Evolutionary conservation across 2,888 invertebrate species (phyloP), one percentile per base, ranked within the genome.

Genomic region (Invenusta paracnida): DNA sequence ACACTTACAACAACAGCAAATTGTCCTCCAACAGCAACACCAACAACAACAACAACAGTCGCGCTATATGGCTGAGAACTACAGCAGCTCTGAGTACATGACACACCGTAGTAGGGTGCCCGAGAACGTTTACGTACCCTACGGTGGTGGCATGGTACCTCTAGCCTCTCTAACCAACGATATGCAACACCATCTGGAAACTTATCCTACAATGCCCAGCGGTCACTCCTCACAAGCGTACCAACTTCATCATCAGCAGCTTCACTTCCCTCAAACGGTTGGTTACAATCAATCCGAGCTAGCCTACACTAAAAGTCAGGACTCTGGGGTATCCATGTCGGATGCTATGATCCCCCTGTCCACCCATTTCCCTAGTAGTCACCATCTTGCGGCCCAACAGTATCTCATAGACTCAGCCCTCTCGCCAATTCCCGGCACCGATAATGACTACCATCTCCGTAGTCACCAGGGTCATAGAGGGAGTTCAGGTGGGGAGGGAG

Each of bases 271-370:
- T 17, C 48, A 48, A 48, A 5, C 5, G 17, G 11, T 17, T 17
- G 29, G 11, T 13, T 79, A 79, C 79, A 79, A 79, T 79, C 79
- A 79, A 11, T 5, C 79, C n/a, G 27, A 23, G 5, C 79, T 28
- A 2, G 79, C 79, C 79, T 79, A 27, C 29, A 28, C 79, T 5
- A 79, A 79, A 28, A 79, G 79, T 79, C 79, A 79, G 79, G 79
- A 79, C 79, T 79, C 79, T 25, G 79, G 79, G 11, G 79, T 79
- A 2, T 27, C 27, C 2, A 79, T 79, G 79, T 79, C 79, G 25
- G 79, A 79, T 23, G 27, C 48, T 48, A 48, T 48, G 48, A 5
- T 48, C 11, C 48, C 79, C 5, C 79, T 79, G 79, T 27, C 29
- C 27, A n/a, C 11, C 11, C 27, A 79, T 5, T 79, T 79, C 5